A percentile compares a stretch with the other conserved stretches of the same genome.
Evolutionary conservation across 2,888 invertebrate species (phyloP).

Genomic region (Pyrocoelia pectoralis): DNA sequence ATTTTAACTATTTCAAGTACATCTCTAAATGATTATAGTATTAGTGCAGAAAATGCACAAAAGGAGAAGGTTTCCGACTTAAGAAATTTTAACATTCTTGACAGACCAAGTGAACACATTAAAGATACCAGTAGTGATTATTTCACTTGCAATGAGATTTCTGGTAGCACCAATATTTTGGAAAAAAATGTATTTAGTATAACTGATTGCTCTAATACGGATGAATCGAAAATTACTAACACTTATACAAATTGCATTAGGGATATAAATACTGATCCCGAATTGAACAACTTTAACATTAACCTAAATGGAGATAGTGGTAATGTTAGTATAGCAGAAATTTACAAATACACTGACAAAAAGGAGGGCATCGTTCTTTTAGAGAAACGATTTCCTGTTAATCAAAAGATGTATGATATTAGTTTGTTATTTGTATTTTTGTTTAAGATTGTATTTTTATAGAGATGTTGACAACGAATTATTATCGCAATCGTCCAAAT

Average conservation of each 20-base stretch:
- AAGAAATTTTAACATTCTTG: neutral
- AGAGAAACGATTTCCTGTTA: constrained; percentile 68
- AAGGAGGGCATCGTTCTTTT: constrained; percentile 75
- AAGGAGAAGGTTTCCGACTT: neutral
- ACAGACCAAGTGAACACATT: neutral
- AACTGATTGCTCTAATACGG: neutral
- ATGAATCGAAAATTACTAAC: neutral
- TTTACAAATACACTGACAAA: constrained; percentile 78
- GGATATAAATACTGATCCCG: neutral
- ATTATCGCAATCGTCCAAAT: constrained; percentile 39
- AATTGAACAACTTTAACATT: neutral
- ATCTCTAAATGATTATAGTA: neutral
- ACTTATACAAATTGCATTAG: neutral
- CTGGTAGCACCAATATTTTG: constrained; percentile 39
- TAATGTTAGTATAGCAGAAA: constrained; percentile 71
- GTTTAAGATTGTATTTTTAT: neutral
- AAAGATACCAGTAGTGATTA: constrained; percentile 52
- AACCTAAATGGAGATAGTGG: constrained; percentile 46
- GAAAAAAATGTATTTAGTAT: constrained; percentile 47
- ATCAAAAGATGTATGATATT: constrained; percentile 40
- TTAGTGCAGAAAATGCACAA: neutral
- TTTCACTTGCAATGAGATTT: constrained; percentile 50
- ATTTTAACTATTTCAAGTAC: constrained; percentile 49
- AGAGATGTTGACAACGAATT: constrained; percentile 35
- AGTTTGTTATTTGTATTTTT: neutral